Conservation (phyloP, 2,888 invertebrate species). For the Sphinx pinastri region DNA sequence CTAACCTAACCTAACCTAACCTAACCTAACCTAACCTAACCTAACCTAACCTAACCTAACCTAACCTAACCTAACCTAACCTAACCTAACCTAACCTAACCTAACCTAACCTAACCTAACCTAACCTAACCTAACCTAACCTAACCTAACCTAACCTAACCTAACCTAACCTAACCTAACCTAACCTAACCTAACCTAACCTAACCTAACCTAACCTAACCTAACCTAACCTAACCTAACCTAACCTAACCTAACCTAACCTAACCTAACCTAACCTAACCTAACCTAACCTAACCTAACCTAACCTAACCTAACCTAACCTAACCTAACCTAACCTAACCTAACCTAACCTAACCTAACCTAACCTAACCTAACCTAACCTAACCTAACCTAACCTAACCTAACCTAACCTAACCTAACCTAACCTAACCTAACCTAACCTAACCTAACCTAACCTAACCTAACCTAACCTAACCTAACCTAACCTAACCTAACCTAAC, state of each 20-base stretch:
- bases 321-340: constrained; percentile 36
- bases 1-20: constrained; percentile 34
- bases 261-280: constrained; percentile 32
- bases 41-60: constrained; percentile 33
- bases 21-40: constrained; percentile 34
- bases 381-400: constrained; percentile 33
- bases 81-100: constrained; percentile 15
- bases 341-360: constrained; percentile 40
- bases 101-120: constrained; percentile 38
- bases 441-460: background rate
- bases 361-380: constrained; percentile 37
- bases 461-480: constrained; percentile 1
- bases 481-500: background rate
- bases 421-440: background rate
- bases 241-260: constrained; percentile 40
- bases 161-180: constrained; percentile 29
- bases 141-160: constrained; percentile 31
- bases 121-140: constrained; percentile 31
- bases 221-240: constrained; percentile 39
- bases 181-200: constrained; percentile 32
- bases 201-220: constrained; percentile 36
- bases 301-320: constrained; percentile 24
- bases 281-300: constrained; percentile 9
- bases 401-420: background rate
- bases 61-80: constrained; percentile 30